Base-by-base conservation (phyloP, 2,888 invertebrate genomes). In the Dichetophora obliterata region DNA sequence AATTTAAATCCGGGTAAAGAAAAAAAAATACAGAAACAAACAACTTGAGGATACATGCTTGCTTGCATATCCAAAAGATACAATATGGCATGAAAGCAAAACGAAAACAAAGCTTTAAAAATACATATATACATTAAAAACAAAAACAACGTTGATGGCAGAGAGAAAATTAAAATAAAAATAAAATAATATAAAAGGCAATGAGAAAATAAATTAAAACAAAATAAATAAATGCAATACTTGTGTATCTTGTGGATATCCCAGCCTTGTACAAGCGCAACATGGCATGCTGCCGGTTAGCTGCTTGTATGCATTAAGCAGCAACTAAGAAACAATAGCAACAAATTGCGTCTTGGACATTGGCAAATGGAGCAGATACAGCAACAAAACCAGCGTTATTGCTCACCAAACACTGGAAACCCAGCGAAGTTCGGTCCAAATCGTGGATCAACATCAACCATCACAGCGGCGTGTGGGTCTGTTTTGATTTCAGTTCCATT, bases 301-400 rank as follows among this genome's bases (percentile, higher is more conserved):
- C 63, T 73, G 73, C 63, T 63, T 63, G 73, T 27, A 63, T 73
- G 73, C 73, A 73, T 73, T 31, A 5, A 31, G 31, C 34, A 34
- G 31, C 72, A 72, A 19, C 34, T 37, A 71, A 69, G 52, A 22
- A 52, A 27, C 50, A 69, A 52, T 52, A 52, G 16, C 69, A 68
- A 34, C n/a, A 66, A 43, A 22, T 43, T 16, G n/a, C 19, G 43
- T 14, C 4, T 43, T 11, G 24, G 50, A 48, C 48, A 27, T 16
- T 34, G 19, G 37, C 37, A 19, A 37, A 3, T 19, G 68, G 22
- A 69, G 27, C 31, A 24, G 19, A 3, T 19, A 50, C 14, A 69
- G 27, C 31, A 24, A 24, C 52, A 52, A 52, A 27, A 68, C 9
- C 57, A 22, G 24, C 61, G 37, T 8, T 37, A 37, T 37, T 52